A percentile compares a stretch with the other conserved stretches of the same genome.
Conservation (phyloP, 2,797 vertebrate species). For the Mormyrops boulengeri region DNA sequence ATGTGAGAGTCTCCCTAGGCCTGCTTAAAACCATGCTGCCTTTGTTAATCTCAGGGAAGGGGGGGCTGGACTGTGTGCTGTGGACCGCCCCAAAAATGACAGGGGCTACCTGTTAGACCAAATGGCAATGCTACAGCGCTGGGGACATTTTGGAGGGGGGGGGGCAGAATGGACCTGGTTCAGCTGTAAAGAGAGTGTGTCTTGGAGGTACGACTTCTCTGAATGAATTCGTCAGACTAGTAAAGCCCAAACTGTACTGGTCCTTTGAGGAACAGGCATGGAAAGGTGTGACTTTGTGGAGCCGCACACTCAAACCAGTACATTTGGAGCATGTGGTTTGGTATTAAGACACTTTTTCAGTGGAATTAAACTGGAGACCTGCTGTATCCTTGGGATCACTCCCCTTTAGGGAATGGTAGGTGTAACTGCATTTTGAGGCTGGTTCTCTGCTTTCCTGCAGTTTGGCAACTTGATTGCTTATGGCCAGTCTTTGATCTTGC, state of each 20-base stretch:
- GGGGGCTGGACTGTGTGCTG: background rate
- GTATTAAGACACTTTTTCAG: background rate
- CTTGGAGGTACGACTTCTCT: background rate
- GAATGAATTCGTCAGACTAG: background rate
- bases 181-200: background rate
- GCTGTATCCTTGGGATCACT: background rate
- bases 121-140: background rate
- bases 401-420: background rate
- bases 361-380: background rate
- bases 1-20: background rate
- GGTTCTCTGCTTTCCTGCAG: background rate
- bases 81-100: background rate
- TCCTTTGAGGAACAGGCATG: background rate
- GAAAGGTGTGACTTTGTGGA: background rate
- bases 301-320: background rate
- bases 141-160: background rate
- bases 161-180: background rate
- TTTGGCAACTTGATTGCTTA: background rate
- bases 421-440: background rate
- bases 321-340: background rate
- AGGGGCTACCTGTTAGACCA: background rate
- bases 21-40: no score
- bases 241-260: background rate
- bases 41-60: slow-evolving; percentile 9
- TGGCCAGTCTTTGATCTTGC: background rate